Evolutionary conservation across 2,113 vertebrate species (phyloP), one percentile per base, ranked within the genome.

Genomic region (Gasterosteus aculeatus): DNA sequence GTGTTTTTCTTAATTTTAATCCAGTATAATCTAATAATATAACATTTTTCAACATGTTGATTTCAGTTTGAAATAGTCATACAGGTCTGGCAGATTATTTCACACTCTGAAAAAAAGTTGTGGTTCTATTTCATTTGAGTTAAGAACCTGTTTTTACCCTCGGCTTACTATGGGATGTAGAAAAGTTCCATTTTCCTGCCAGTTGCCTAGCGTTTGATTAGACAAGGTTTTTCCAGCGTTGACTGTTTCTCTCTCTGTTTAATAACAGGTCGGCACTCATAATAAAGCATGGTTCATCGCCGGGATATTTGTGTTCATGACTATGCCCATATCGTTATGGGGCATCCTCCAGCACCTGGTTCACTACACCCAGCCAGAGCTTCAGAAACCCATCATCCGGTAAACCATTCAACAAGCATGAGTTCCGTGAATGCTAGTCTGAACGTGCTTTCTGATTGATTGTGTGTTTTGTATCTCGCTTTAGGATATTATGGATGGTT

Each of bases 401-500:
- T 98, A 93, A 92, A 57, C 1, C 54, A 19, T 26, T 44, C 53
- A 72, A 29, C 54, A 33, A 5, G 22, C 14, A 51, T 2, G 14
- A 62, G 22, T 33, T 22, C 10, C 18, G 63, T 31, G 10, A 69
- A 26, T 38, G 42, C 11, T 6, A 16, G 18, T 22, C 11, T 81
- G 0, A 38, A 60, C 77, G 29, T 38, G 22, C 0, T 35, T 51
- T 53, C 58, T 46, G 26, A 53, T 1, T 3, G 0, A n/a, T 58
- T 62, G 1, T 57, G 5, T 62, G 44, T 22, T 26, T 16, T 29
- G 31, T 70, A 3, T 73, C 47, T 69, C 16, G 3, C 16, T 74
- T 61, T 89, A 99, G 98, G 88, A 98, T 99, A 91, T 94, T 99
- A 74, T 99, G 98, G 98, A 99, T 99, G 98, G 98, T 99, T 75